These are phyloP conservation scores for Hemicordylus capensis DNA, from an alignment of 2,113 vertebrate genomes.

Conservation along the genomic window DNA sequence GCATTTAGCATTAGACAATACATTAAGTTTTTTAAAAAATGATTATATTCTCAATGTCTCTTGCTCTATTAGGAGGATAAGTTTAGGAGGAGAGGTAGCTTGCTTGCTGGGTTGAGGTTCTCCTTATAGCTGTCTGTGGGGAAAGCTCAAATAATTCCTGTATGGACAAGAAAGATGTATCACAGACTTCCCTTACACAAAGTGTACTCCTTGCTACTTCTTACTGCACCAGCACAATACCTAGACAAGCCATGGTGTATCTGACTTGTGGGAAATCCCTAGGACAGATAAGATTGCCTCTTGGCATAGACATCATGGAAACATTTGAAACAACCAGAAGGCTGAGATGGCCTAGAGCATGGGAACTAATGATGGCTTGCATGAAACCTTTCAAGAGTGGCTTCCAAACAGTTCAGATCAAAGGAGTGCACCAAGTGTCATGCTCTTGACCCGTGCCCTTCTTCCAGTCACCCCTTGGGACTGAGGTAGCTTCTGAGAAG, in stretches of 20 bases:
- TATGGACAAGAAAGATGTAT: background rate
- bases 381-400: background rate
- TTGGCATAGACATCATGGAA: background rate
- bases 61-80: no score
- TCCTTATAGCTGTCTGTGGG: no score
- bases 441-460: background rate
- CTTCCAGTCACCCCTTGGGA: background rate
- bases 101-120: no score
- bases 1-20: no score
- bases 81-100: no score
- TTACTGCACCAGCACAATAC: background rate
- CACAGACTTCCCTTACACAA: background rate
- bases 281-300: background rate
- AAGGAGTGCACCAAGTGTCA: background rate
- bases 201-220: background rate
- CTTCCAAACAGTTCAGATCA: background rate
- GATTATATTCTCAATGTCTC: no score
- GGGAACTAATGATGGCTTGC: background rate
- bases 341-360: background rate
- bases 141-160: no score
- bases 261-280: background rate
- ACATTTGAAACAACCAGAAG: background rate
- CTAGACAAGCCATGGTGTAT: background rate
- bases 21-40: no score
- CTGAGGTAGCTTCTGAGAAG: background rate